Conservation (phyloP, 1,140 invertebrate species). For the Drepana arcuata region DNA sequence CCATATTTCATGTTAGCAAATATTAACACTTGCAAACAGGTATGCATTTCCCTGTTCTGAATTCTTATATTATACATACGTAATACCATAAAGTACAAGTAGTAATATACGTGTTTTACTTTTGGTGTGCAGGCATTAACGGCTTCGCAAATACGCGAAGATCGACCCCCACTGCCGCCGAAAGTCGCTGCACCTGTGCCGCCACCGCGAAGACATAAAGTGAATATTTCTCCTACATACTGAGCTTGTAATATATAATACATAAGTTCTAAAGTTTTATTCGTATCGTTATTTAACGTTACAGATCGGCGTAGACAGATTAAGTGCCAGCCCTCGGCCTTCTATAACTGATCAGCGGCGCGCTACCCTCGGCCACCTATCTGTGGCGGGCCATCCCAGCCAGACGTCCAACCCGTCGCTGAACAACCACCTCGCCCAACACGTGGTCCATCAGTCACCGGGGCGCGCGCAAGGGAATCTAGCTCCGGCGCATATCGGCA, state of each 20-base stretch:
- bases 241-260: neutral
- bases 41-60: too few relatives aligned
- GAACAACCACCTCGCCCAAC: conserved; percentile 19
- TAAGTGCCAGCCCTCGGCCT: conserved; percentile 43
- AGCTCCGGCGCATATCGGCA: conserved; percentile 32
- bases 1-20: too few relatives aligned
- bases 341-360: conserved; percentile 38
- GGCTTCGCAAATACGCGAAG: conserved; percentile 35
- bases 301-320: conserved; percentile 43
- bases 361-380: conserved; percentile 19
- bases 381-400: too few relatives aligned
- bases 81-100: too few relatives aligned
- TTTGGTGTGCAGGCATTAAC: conserved; percentile 49
- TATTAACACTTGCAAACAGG: too few relatives aligned
- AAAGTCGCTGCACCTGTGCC: conserved; percentile 83
- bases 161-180: conserved; percentile 84
- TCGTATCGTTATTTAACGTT: too few relatives aligned
- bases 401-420: neutral
- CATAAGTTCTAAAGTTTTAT: too few relatives aligned
- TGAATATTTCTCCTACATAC: conserved; percentile 23
- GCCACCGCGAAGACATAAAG: conserved; percentile 86
- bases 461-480: conserved; percentile 24
- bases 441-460: neutral
- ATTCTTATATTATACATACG: too few relatives aligned
- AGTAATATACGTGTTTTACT: too few relatives aligned